Evolutionary conservation across 2,797 vertebrate genomes (phyloP), one percentile per base, ranked within the genome.

Genomic region (Microctenopoma lineatum): DNA sequence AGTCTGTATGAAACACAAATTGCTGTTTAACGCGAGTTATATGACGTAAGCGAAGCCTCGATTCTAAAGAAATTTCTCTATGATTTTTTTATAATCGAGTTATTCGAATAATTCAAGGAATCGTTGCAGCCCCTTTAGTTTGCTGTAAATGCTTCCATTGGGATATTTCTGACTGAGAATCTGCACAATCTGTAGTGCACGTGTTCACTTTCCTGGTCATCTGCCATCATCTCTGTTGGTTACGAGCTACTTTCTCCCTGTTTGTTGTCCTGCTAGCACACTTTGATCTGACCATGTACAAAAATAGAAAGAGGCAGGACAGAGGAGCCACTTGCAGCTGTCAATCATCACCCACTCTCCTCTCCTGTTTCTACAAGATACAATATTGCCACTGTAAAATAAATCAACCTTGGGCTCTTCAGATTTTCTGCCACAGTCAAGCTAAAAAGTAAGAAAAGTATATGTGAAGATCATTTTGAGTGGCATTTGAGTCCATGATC

Each of bases 301-400:
- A 44, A 90, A 92, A 90, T 91, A 90, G 91, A 84, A 13, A 3
- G 66, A 48, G 73, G 83, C 18, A 52, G 75, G 75, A 61, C 67
- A 42, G 36, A 68, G 60, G 53, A 54, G 67, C 77, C 91, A 90
- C 85, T 86, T 90, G 91, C 75, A 87, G 78, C 83, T 86, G 87
- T 91, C 90, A 84, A 27, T 92, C 84, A 85, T 15, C 48, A 16
- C 46, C 25, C n/a, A 41, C 55, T 44, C 3, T 58, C 53, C 56
- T 59, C 61, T 77, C 51, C 32, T 50, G 16, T 72, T 70, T 68
- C 32, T 10, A 21, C 56, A 47, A 7, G 11, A 53, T 29, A 26
- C 46, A 38, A 16, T 59, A 14, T 39, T 13, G 14, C 16, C 7
- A 0, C 32, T 32, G 44, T 54, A 48, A 34, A 26, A 55, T 16